Base-by-base conservation (phyloP, 1,140 invertebrate species). In the Eriosoma lanigerum region DNA sequence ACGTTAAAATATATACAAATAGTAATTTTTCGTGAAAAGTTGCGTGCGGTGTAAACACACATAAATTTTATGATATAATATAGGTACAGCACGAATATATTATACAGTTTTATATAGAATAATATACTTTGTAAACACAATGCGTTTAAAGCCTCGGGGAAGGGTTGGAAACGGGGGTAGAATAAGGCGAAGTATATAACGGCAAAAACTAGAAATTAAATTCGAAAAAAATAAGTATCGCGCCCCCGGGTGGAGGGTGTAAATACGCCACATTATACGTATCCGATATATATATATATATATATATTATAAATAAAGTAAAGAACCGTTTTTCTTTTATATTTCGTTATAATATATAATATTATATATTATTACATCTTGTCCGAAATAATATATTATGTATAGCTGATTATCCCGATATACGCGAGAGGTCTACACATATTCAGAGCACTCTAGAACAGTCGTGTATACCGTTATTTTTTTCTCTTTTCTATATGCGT, bases 281-380 rank as follows among this genome's bases (percentile, higher is more conserved):
- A 26, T 48, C 24, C 8, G 21, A 4, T 21, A 48, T 46, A 24
- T n/a, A 15, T 38, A 46, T 21, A 70, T 26, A 70, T 17, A 4
- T 15, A 60, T 19, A 46, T 0, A 17, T 38, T 38, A 26, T 24
- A 24, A 17, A 6, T 15, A 48, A 78, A 12, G 24, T 19, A 62
- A 60, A 78, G 13, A 78, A 78, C 54, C 44, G 75, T 78, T 78
- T 72, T 78, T 48, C 56, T 62, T 62, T 78, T 78, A 78, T 78
- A 78, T 78, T 78, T 76, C 13, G n/a, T 44, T 26, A n/a, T n/a
- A n/a, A n/a, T n/a, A n/a, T 38, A 38, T 38, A 38, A 38, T 38
- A 38, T 38, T 38, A 38, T 38, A 38, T 38, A 8, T 38, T n/a
- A n/a, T n/a, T n/a, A n/a, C n/a, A 38, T 38, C 8, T 4, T 38